Percentiles rank a stretch among this genome's conserved stretches.
phyloP scores from a whole-genome alignment of 2,797 vertebrate species.

The Cuniculus paca region DNA sequence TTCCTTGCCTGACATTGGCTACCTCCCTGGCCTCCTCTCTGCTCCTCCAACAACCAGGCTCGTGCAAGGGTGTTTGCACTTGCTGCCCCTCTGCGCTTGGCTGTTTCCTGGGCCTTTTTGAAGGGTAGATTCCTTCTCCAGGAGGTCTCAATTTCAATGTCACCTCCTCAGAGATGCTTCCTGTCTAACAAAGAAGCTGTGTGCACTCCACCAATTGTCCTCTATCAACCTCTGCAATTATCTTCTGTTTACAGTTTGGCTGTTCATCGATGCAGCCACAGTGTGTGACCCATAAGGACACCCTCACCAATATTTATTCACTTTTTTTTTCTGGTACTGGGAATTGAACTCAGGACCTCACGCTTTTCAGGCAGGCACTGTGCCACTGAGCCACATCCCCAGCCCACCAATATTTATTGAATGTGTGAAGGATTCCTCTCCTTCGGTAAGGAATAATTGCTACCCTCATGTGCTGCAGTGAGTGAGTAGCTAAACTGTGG shows the following conservation, averaged over 20 bases:
- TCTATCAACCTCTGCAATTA: not conserved
- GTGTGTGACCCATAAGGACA: not conserved
- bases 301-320: not conserved
- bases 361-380: too few species aligned
- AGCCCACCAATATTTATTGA: not conserved
- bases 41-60: not conserved
- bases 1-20: not conserved
- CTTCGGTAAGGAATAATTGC: not conserved
- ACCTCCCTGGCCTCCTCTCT: not conserved
- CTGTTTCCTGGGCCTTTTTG: not conserved
- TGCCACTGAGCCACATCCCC: too few species aligned
- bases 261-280: not conserved
- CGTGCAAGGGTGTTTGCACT: not conserved
- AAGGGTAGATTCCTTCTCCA: not conserved
- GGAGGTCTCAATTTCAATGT: not conserved
- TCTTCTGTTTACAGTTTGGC: not conserved
- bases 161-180: not conserved
- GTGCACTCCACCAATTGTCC: rapidly evolving
- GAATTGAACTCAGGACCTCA: too few species aligned
- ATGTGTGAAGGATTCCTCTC: not conserved
- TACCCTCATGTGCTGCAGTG: not conserved
- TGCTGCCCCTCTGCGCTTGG: not conserved
- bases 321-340: too few species aligned
- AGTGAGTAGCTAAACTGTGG: not conserved
- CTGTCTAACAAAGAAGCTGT: not conserved